Base-by-base conservation (phyloP, 2,888 invertebrate genomes). In the Idaea biselata region DNA sequence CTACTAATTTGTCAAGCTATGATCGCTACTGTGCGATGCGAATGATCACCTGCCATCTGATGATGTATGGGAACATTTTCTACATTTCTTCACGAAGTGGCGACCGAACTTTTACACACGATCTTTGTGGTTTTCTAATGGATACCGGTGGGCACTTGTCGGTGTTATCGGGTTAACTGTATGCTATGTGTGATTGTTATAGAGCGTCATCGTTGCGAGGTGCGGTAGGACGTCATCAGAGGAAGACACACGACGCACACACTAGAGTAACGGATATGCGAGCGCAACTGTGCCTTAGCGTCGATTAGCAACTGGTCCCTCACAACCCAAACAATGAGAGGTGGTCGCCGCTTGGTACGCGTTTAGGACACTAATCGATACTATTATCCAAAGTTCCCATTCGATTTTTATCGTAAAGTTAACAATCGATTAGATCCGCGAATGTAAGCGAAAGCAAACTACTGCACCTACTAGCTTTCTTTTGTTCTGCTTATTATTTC, bases 321-420 rank as follows among this genome's bases (percentile, higher is more conserved):
- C 79, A 78, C 81, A 73, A 83, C 81, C 82, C 89, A 91, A 91
- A 91, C 91, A 92, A 89, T 90, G 85, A 85, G 91, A 82, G 44
- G 88, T 86, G 87, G 84, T 92, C 90, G 85, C 91, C 77, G 86
- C 80, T 83, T 89, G 91, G 91, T 90, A 91, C 91, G 87, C 81
- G 80, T 75, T 79, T 76, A 75, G 74, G 78, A 73, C 78, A 76
- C 73, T 74, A 85, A 90, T 91, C 91, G 86, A 91, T 91, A 88
- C 70, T 68, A 76, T 75, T 75, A 77, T 78, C 75, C 73, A 69
- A 78, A 78, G 77, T 78, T 80, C 80, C 80, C 77, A 76, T 76
- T 75, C 79, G 75, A 82, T 79, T 81, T 77, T 78, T 77, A 77
- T 78, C 74, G 74, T 75, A 79, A 25, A 76, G 69, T 74, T 72